These are phyloP conservation scores for Drosophila neonasuta DNA, from an alignment of 2,888 invertebrate genomes.

Conservation along the genomic window DNA sequence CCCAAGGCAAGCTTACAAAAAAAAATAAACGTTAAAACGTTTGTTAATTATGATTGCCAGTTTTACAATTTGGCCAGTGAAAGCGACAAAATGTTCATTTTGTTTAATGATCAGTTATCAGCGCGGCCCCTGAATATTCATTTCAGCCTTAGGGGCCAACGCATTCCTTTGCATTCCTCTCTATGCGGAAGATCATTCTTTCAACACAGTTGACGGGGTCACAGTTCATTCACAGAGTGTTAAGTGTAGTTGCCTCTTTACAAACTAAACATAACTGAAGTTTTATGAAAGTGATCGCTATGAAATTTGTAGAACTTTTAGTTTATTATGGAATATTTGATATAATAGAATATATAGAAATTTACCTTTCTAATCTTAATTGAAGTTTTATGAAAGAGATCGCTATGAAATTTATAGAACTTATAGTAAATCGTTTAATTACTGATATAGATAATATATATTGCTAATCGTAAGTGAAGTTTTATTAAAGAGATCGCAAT, in stretches of 20 bases:
- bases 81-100: constrained; percentile 37
- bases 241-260: neutral
- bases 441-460: too few species aligned
- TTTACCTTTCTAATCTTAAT: too few species aligned
- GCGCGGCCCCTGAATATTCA: constrained; percentile 6
- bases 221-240: neutral
- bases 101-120: constrained; percentile 33
- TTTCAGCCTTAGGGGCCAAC: constrained; percentile 19
- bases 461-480: too few species aligned
- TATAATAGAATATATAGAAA: too few species aligned
- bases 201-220: neutral
- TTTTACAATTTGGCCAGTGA: constrained; percentile 43
- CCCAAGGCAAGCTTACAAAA: neutral
- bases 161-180: constrained; percentile 1
- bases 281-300: too few species aligned
- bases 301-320: neutral
- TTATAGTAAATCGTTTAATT: too few species aligned
- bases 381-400: neutral
- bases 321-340: too few species aligned
- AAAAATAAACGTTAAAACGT: neutral
- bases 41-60: constrained; percentile 43
- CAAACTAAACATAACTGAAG: too few species aligned
- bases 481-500: too few species aligned
- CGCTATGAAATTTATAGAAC: neutral
- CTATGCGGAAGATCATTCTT: neutral